Percentiles rank a stretch among this genome's conserved stretches.
Conservation (phyloP, 2,888 invertebrate genomes). For the Pyralis farinalis region DNA sequence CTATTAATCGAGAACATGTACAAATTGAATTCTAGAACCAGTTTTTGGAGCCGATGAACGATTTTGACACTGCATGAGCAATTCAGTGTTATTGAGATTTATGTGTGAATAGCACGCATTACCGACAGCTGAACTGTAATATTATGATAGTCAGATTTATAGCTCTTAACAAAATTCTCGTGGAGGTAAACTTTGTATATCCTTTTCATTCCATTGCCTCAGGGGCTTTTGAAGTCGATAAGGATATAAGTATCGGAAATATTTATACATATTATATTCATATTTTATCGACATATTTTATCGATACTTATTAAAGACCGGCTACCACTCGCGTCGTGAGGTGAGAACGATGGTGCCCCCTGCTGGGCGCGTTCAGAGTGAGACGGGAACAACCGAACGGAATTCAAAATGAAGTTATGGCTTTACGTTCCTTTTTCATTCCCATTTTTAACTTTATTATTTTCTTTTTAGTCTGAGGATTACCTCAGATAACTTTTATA, state of each 20-base stretch:
- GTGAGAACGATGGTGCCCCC: constrained; percentile 80
- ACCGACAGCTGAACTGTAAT: constrained; percentile 42
- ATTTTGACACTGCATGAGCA: constrained; percentile 43
- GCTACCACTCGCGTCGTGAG: constrained; percentile 80
- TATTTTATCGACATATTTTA: constrained; percentile 77
- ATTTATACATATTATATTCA: constrained; percentile 79
- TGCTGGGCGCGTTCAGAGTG: constrained; percentile 69
- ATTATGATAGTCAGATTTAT: constrained; percentile 42
- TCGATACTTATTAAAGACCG: constrained; percentile 79
- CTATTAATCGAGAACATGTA: constrained; percentile 66
- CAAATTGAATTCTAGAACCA: constrained; percentile 64
- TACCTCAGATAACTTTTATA: constrained; percentile 10
- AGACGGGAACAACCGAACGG: constrained; percentile 72
- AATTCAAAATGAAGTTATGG: constrained; percentile 79
- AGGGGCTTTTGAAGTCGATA: constrained; percentile 29
- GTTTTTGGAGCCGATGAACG: constrained; percentile 42
- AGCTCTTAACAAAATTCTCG: constrained; percentile 6
- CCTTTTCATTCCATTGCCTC: constrained; percentile 14
- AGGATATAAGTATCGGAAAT: constrained; percentile 64
- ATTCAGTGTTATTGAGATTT: constrained; percentile 55
- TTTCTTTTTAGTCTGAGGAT: constrained; percentile 52
- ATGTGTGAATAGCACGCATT: constrained; percentile 41
- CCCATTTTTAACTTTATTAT: constrained; percentile 54
- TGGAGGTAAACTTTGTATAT: not conserved
- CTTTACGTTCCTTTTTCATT: constrained; percentile 60